Percentiles rank a stretch among this genome's conserved stretches.
These are phyloP conservation scores for Hylaea fasciaria DNA, from an alignment of 2,888 invertebrate genomes.

Conservation along the genomic window DNA sequence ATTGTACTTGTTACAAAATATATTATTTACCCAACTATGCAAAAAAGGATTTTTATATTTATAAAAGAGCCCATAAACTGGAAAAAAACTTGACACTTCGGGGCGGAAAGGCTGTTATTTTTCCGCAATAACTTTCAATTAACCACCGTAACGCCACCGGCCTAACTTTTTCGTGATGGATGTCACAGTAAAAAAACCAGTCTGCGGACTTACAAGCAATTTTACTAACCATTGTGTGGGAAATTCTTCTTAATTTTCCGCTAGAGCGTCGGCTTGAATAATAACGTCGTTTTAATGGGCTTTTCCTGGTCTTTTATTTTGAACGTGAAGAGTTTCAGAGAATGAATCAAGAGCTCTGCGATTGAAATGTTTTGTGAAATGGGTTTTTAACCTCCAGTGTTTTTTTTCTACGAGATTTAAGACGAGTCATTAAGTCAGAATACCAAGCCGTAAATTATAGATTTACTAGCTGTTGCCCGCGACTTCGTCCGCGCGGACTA, in stretches of 20 bases:
- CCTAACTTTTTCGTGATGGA: constrained; percentile 55
- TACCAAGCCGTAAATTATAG: neutral
- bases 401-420: neutral
- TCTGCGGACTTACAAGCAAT: constrained; percentile 58
- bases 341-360: constrained; percentile 49
- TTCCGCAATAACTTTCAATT: constrained; percentile 58
- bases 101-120: constrained; percentile 39
- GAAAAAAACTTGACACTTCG: constrained; percentile 40
- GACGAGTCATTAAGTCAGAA: neutral
- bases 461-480: no score
- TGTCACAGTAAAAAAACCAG: constrained; percentile 54
- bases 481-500: no score
- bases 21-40: no score
- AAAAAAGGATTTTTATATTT: constrained; percentile 21
- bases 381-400: constrained; percentile 14
- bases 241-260: constrained; percentile 77
- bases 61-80: constrained; percentile 36
- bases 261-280: constrained; percentile 65
- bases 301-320: constrained; percentile 66
- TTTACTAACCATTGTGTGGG: constrained; percentile 65
- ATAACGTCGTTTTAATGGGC: constrained; percentile 68
- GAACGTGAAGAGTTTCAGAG: constrained; percentile 51
- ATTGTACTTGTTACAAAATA: no score
- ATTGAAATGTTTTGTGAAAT: constrained; percentile 38
- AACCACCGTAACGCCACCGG: constrained; percentile 47